Base-by-base conservation (phyloP, 2,888 invertebrate genomes). In the Drosophila falleni region DNA sequence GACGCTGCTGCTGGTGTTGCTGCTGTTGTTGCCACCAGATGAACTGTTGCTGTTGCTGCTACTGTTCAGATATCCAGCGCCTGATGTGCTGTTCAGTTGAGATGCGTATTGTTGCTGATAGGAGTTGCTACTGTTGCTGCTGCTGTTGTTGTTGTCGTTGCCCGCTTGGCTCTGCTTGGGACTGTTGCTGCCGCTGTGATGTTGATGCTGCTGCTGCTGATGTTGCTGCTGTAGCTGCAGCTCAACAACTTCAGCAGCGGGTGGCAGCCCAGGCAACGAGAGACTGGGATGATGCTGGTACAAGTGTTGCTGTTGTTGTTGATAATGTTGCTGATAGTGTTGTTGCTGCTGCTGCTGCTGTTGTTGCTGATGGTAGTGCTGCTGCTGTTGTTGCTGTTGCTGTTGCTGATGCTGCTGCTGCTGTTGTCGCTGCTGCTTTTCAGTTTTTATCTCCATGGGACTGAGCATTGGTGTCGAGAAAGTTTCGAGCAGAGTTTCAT, bases 361-460 rank as follows among this genome's bases (percentile, higher is more conserved):
- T 0, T 83, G 80, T 0, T 82, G 75, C 0, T 79, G 61, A 1
- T 89, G 80, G 5, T 89, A 85, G 0, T 86, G 85, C 8, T 81
- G 74, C 2, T 84, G 80, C 26, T 79, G n/a, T n/a, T n/a, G n/a
- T 19, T 19, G 78, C 9, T 81, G 72, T n/a, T 80, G 78, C 0
- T 81, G 78, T 1, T 80, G 80, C 0, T 83, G 80, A 0, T 82
- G 75, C 0, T 79, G 61, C 2, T 89, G 80, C 6, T 89, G 85
- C 59, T 90, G 89, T 29, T 90, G 89, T 50, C 81, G 88, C 66
- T 89, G 89, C 65, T 91, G 87, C 76, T 95, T 95, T 93, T 96
- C 96, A 83, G 96, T 96, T 93, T 96, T 96, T 90, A 96, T 96
- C 93, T 96, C 96, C 91, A 96, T 93, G 77, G 96, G 96, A 89